Percentiles rank a stretch among this genome's conserved stretches.
These are phyloP conservation scores for Ascidia mentula DNA, from an alignment of 23 tunicate species.

Conservation along the genomic window DNA sequence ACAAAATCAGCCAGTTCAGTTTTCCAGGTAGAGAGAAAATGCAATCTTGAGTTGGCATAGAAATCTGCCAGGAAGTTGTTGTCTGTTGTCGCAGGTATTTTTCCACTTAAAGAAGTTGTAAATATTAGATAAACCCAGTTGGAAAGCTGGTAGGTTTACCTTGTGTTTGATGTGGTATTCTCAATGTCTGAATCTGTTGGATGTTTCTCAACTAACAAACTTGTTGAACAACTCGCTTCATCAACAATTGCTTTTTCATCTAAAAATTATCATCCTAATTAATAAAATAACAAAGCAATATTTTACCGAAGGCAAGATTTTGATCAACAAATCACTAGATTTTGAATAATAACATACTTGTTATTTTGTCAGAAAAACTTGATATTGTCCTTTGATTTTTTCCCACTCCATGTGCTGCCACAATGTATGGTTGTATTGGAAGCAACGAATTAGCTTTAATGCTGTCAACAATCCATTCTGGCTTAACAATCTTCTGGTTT, in stretches of 20 bases:
- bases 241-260: not conserved
- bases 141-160: not conserved
- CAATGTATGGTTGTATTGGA: slow-evolving; percentile 58
- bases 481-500: slow-evolving; percentile 76
- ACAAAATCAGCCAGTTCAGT: slow-evolving; percentile 79
- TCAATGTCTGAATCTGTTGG: not conserved
- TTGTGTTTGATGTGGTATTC: not conserved
- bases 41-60: slow-evolving; percentile 86
- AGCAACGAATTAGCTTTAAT: slow-evolving; percentile 54
- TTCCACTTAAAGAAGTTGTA: not conserved
- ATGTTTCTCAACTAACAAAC: not conserved
- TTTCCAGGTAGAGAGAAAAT: slow-evolving; percentile 87
- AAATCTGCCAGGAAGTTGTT: slow-evolving; percentile 68
- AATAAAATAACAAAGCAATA: too few relatives aligned
- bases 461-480: slow-evolving; percentile 90
- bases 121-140: not conserved
- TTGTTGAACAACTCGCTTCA: not conserved
- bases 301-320: too few relatives aligned
- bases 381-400: not conserved
- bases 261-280: too few relatives aligned
- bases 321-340: too few relatives aligned
- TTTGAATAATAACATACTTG: not conserved
- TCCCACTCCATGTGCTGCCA: slow-evolving; percentile 12
- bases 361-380: not conserved
- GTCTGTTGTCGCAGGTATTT: slow-evolving; percentile 57